A percentile compares a stretch with the other conserved stretches of the same genome.
phyloP scores from a whole-genome alignment of 1,140 invertebrate genomes.

The Leptopilina boulardi region DNA sequence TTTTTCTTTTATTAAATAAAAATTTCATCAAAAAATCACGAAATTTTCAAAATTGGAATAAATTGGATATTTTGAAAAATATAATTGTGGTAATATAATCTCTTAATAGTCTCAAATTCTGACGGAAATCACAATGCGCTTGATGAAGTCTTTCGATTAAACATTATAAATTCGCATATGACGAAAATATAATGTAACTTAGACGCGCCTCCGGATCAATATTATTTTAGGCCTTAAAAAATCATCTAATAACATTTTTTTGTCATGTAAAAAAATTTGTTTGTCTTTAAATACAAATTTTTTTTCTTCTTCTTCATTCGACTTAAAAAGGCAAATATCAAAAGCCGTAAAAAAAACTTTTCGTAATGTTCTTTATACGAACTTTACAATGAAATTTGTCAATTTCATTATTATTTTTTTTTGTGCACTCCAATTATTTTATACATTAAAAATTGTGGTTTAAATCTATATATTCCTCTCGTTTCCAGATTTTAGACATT shows the following conservation, averaged over 20 bases:
- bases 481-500: not conserved
- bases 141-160: constrained; percentile 51
- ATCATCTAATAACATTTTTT: not conserved
- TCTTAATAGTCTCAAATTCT: constrained; percentile 46
- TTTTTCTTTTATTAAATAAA: not conserved
- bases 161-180: too few species aligned
- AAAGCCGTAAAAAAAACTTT: constrained; percentile 4
- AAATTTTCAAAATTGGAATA: not conserved
- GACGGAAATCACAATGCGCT: constrained; percentile 62
- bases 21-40: too few species aligned
- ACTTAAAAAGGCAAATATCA: constrained; percentile 17
- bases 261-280: constrained; percentile 1
- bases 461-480: not conserved
- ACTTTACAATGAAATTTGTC: too few species aligned
- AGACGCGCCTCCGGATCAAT: constrained; percentile 35
- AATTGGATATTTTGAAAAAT: constrained; percentile 19
- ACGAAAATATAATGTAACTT: constrained; percentile 27
- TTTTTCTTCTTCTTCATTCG: not conserved
- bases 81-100: not conserved
- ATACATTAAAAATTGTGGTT: not conserved
- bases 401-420: not conserved
- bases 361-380: not conserved
- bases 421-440: constrained; percentile 6
- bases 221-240: constrained; percentile 11
- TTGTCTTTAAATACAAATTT: not conserved